Conservation (phyloP, 2,888 invertebrate genomes). For the Camptogramma bilineatum region DNA sequence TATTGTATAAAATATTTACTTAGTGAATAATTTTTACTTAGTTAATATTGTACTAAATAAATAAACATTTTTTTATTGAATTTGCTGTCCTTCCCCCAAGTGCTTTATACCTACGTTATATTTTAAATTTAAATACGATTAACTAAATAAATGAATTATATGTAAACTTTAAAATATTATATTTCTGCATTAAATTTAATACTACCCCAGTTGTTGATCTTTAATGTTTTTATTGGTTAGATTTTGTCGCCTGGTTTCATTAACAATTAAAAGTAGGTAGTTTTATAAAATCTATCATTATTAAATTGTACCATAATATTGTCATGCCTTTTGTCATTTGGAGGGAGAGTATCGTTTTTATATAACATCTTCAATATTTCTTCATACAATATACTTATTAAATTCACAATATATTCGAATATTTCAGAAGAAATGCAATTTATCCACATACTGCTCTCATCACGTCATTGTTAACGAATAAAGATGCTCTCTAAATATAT, state of each 20-base stretch:
- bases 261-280: constrained; percentile 41
- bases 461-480: constrained; percentile 13
- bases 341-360: constrained; percentile 27
- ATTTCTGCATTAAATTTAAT: constrained; percentile 74
- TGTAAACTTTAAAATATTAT: constrained; percentile 79
- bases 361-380: constrained; percentile 15
- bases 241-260: constrained; percentile 75
- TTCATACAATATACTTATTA: constrained; percentile 17
- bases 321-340: constrained; percentile 26
- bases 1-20: constrained; percentile 85
- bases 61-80: constrained; percentile 85
- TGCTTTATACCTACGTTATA: constrained; percentile 85
- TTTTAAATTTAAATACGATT: constrained; percentile 84
- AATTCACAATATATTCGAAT: constrained; percentile 11
- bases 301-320: constrained; percentile 32
- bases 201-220: constrained; percentile 80
- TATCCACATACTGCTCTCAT: constrained; percentile 1
- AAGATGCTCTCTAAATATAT: constrained; percentile 16
- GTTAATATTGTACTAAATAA: constrained; percentile 83
- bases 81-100: constrained; percentile 87
- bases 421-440: constrained; percentile 3
- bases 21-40: constrained; percentile 85
- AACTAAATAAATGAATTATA: constrained; percentile 81
- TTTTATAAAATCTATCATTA: constrained; percentile 41
- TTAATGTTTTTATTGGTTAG: constrained; percentile 69